phyloP scores from a whole-genome alignment of 2,797 vertebrate genomes.

The Sebastiscus albofasciatus region DNA sequence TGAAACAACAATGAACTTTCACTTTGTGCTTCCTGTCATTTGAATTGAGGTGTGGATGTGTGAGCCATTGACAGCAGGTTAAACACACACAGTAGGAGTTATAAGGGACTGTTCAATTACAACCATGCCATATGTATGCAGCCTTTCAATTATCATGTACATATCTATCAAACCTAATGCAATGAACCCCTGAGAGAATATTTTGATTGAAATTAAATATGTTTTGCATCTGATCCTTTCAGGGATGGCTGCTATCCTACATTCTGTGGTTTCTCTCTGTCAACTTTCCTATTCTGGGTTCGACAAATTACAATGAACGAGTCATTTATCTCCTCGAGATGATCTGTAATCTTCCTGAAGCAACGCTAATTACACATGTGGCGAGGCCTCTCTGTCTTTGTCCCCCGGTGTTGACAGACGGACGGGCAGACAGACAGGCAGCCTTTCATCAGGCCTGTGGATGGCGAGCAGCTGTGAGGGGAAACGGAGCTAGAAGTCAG shows the following conservation, averaged over 20 bases:
- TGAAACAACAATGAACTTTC: slow-evolving; percentile 36
- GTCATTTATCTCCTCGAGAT: slow-evolving; percentile 57
- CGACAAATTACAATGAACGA: slow-evolving; percentile 64
- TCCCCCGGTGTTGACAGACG: slow-evolving; percentile 57
- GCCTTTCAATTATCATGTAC: slow-evolving; percentile 57
- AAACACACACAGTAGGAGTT: slow-evolving; percentile 14
- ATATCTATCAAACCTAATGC: slow-evolving; percentile 63
- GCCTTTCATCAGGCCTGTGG: slow-evolving; percentile 78
- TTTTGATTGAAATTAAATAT: slow-evolving; percentile 75
- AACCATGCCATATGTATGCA: slow-evolving; percentile 39
- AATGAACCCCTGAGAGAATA: slow-evolving; percentile 66
- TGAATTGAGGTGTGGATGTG: slow-evolving; percentile 27
- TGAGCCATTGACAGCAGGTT: slow-evolving; percentile 17
- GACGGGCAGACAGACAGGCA: slow-evolving; percentile 51
- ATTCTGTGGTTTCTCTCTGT: slow-evolving; percentile 58
- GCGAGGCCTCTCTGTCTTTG: slow-evolving; percentile 64
- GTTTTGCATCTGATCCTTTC: slow-evolving; percentile 64
- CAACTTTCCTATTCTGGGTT: slow-evolving; percentile 63
- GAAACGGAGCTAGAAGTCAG: slow-evolving; percentile 66
- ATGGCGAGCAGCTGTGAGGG: slow-evolving; percentile 80
- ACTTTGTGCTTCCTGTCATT: slow-evolving; percentile 26
- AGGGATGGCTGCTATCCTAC: slow-evolving; percentile 42
- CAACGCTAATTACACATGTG: slow-evolving; percentile 77
- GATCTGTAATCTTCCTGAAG: slow-evolving; percentile 75
- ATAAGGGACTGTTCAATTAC: slow-evolving; percentile 34